phyloP scores from a whole-genome alignment of 2,113 vertebrate species.

The Marcusenius ussheri region DNA sequence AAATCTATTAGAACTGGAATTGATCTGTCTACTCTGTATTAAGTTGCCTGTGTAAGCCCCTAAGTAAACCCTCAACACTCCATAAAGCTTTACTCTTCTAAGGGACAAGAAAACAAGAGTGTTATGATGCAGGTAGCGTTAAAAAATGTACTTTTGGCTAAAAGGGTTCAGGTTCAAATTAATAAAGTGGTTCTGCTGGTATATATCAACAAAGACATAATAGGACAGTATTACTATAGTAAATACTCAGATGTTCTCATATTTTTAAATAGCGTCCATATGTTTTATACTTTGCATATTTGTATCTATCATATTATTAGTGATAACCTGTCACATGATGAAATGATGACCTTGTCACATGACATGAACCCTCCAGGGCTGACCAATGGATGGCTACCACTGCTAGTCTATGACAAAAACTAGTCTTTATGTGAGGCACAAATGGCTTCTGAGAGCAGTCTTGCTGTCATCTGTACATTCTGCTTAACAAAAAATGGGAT shows the following conservation, averaged over 20 bases:
- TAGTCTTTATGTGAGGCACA: neutral
- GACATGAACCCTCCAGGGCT: neutral
- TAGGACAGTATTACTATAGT: neutral
- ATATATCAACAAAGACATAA: neutral
- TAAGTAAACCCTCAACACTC: neutral
- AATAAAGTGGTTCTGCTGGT: neutral
- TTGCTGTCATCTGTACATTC: neutral
- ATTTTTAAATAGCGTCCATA: neutral
- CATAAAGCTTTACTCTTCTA: neutral
- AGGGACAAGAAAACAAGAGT: neutral
- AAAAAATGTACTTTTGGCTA: neutral
- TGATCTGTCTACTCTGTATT: neutral
- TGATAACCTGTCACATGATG: neutral
- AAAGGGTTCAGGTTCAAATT: neutral
- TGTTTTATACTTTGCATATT: neutral
- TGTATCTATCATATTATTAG: neutral
- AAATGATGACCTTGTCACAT: neutral
- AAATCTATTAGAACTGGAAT: slow-evolving; percentile 19
- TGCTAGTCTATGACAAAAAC: neutral
- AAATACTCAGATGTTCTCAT: neutral
- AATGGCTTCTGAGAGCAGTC: neutral
- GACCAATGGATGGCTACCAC: neutral
- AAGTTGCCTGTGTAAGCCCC: neutral
- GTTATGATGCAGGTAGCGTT: neutral
- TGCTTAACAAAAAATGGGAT: neutral